Evolutionary conservation across 2,113 vertebrate species (phyloP).

Genomic region (Rhabdomys dilectus): DNA sequence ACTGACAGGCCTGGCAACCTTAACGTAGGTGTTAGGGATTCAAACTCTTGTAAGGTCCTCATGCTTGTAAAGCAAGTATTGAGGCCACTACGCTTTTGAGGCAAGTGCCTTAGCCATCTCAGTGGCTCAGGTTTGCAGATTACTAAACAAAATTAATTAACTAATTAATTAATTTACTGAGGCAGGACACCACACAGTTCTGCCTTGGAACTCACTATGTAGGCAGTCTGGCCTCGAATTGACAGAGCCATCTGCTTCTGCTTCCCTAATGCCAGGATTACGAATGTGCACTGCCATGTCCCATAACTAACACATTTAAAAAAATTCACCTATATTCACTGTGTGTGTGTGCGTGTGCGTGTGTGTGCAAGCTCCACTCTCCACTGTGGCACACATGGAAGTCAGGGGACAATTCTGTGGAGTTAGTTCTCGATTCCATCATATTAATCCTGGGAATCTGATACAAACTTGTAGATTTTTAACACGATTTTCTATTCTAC

Average conservation of each 20-base stretch:
- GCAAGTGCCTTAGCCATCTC: background rate
- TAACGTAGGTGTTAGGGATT: background rate
- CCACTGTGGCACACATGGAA: background rate
- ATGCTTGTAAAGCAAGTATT: background rate
- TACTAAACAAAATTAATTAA: slow-evolving; percentile 28
- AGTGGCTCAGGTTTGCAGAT: background rate
- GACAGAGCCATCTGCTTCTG: background rate
- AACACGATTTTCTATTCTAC: slow-evolving; percentile 4
- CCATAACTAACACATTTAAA: background rate
- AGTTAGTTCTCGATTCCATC: background rate
- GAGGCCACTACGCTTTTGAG: background rate
- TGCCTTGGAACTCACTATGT: background rate
- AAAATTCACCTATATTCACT: background rate
- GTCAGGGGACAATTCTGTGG: background rate
- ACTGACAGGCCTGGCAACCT: background rate
- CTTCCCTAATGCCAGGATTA: background rate
- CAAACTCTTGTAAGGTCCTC: background rate
- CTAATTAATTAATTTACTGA: background rate
- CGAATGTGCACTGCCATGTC: too few relatives aligned
- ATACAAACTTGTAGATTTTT: slow-evolving; percentile 46
- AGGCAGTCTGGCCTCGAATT: background rate
- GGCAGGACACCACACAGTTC: background rate
- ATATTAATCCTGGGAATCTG: background rate
- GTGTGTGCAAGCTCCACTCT: background rate
- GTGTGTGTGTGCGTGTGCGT: background rate